Evolutionary conservation across 2,113 vertebrate species (phyloP).

Genomic region (Uropsilus gracilis): DNA sequence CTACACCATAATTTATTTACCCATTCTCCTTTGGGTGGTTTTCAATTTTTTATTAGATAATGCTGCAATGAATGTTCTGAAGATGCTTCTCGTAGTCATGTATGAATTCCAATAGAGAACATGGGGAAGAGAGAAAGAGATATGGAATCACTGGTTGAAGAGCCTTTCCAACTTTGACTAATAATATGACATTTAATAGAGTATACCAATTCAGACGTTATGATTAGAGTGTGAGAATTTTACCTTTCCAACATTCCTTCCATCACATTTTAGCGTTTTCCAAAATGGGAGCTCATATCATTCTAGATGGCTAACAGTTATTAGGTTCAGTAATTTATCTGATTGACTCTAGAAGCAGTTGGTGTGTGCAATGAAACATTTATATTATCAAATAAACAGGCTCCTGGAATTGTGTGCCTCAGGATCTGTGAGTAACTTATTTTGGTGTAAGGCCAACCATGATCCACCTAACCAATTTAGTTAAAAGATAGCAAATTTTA

Average conservation of each 20-base stretch:
- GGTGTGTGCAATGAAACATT: background rate
- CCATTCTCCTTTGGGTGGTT: background rate
- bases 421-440: background rate
- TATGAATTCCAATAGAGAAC: background rate
- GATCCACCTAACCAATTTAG: constrained; percentile 34
- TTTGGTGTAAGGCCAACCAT: background rate
- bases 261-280: constrained; percentile 10
- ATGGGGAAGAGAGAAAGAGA: background rate
- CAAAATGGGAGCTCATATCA: background rate
- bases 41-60: constrained; percentile 21
- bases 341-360: background rate
- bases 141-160: background rate
- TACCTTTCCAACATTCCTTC: background rate
- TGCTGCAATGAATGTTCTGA: background rate
- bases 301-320: background rate
- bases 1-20: background rate
- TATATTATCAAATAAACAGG: background rate
- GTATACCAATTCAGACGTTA: background rate
- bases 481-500: constrained; percentile 39
- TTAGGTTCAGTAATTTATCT: background rate
- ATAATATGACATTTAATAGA: constrained; percentile 20
- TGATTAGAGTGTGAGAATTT: background rate
- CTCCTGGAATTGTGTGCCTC: background rate
- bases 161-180: constrained; percentile 1
- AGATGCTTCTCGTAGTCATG: background rate